Evolutionary conservation across 1,140 invertebrate genomes (phyloP), one percentile per base, ranked within the genome.

Genomic region (Heliothis subflexa): DNA sequence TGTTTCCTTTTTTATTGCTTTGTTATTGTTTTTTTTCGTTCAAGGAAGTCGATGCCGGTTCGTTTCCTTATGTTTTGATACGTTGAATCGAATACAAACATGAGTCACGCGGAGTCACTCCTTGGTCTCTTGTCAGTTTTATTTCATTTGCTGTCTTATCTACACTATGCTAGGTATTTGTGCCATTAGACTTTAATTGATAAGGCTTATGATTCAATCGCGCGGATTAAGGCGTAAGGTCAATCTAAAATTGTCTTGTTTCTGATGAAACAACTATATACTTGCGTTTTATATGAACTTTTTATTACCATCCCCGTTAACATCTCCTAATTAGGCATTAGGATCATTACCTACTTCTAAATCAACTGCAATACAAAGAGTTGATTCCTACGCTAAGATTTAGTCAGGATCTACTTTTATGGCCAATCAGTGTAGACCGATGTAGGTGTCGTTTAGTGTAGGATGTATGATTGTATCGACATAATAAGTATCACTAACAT

Each of bases 1-100:
- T 54, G 25, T 45, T 74, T 74, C 54, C 71, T 74, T 21, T 21
- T 61, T 28, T 70, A 70, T 70, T 70, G 62, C 54, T 72, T 72
- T 61, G 73, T 64, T 76, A 64, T 76, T 62, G 72, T 62, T 75
- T 75, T 75, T 75, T 47, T 64, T 64, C 47, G 40, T 64, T 70
- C 47, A 45, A 76, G 55, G 59, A 61, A 76, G 57, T n/a, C 59
- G 40, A 16, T 59, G 55, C 25, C 59, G 61, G 10, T 55, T 52
- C 47, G 25, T 64, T 76, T 76, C 61, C 59, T 52, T 13, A 54
- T 76, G 49, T 76, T 76, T 49, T 76, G 73, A 76, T 76, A 74
- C 45, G 18, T 18, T 11, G 47, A 40, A 45, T 45, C 28, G 45
- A 76, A 76, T 76, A 76, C 73, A 76, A 76, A 76, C 59, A 12